Percentiles rank a stretch among this genome's conserved stretches.
These are phyloP conservation scores for Sminthopsis crassicaudata DNA, from an alignment of 2,113 vertebrate genomes.

Conservation along the genomic window DNA sequence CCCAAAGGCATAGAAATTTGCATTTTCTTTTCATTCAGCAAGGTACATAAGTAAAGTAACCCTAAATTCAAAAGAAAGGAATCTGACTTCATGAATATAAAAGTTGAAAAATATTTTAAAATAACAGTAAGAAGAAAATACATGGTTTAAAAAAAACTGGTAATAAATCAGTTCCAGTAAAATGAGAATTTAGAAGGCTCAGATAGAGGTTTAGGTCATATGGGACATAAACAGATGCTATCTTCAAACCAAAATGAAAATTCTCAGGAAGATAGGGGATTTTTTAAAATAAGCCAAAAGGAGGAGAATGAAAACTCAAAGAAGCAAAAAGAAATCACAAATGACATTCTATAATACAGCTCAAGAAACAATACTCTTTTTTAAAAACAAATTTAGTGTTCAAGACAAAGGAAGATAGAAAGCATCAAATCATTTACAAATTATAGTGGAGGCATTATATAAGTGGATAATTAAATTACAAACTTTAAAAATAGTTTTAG, in stretches of 20 bases:
- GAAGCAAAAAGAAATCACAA: neutral
- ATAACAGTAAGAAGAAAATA: conserved; percentile 6
- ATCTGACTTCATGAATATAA: conserved; percentile 16
- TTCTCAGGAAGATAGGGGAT: neutral
- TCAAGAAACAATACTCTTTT: neutral
- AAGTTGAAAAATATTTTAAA: neutral
- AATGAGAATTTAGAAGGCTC: neutral
- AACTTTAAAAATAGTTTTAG: neutral
- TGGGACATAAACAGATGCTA: neutral
- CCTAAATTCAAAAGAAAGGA: conserved; percentile 13
- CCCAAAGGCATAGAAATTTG: neutral
- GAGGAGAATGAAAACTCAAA: neutral
- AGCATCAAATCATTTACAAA: conserved; percentile 6
- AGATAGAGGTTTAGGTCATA: neutral
- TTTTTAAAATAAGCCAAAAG: neutral
- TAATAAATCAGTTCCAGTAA: neutral
- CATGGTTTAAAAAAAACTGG: neutral
- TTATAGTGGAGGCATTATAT: neutral
- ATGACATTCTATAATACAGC: neutral
- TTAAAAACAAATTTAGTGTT: neutral
- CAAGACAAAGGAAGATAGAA: neutral
- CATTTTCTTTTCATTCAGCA: neutral
- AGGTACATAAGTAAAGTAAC: neutral
- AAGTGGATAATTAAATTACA: conserved; percentile 24
- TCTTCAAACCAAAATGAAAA: neutral